phyloP scores from a whole-genome alignment of 2,797 vertebrate genomes.

The Lophotriccus pileatus region DNA sequence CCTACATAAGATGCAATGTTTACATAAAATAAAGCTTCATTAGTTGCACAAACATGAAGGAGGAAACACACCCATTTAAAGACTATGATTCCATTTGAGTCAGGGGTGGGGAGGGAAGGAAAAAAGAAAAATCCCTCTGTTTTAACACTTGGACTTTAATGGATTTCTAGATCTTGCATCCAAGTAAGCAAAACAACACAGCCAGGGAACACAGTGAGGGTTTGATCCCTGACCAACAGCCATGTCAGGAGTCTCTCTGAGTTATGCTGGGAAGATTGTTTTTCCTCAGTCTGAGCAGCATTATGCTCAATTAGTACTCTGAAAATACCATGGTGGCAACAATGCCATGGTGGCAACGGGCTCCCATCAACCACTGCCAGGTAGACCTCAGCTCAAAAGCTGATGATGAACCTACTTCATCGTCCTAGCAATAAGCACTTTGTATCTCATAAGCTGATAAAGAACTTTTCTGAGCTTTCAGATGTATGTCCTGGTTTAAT shows the following conservation, averaged over 20 bases:
- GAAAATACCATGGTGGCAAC: background rate
- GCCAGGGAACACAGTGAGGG: background rate
- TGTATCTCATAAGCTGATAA: background rate
- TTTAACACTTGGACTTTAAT: background rate
- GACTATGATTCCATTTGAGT: background rate
- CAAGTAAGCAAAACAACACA: background rate
- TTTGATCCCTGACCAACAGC: background rate
- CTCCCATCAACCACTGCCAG: background rate
- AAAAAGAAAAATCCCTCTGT: background rate
- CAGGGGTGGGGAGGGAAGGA: accelerated
- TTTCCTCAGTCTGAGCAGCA: background rate
- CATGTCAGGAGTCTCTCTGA: background rate
- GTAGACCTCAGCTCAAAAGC: background rate
- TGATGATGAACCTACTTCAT: background rate
- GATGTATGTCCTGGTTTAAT: background rate
- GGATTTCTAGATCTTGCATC: background rate
- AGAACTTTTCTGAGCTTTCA: background rate
- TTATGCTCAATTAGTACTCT: background rate
- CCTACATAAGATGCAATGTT: background rate
- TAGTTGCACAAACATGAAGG: background rate
- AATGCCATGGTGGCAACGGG: background rate
- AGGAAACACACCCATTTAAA: background rate
- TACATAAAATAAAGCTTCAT: background rate
- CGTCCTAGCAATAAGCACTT: background rate
- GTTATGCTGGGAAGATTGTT: background rate